These are phyloP conservation scores for Cariama cristata DNA, from an alignment of 2,113 vertebrate genomes.

Conservation along the genomic window DNA sequence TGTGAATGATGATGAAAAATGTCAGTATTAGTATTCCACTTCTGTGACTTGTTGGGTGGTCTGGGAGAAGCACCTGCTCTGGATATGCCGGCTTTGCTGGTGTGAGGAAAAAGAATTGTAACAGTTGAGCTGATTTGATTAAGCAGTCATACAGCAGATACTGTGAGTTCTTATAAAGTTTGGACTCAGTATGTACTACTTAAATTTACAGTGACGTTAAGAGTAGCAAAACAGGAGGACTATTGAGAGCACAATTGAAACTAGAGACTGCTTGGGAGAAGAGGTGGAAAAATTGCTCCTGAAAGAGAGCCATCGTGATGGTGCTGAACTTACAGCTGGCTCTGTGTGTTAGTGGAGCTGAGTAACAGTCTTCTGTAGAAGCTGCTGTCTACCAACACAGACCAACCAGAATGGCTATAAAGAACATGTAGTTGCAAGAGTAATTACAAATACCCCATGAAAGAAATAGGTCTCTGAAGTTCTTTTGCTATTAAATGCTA, in stretches of 20 bases:
- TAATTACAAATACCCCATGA: not conserved
- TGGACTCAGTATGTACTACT: not conserved
- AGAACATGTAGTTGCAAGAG: not conserved
- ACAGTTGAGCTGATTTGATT: not conserved
- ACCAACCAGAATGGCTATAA: not conserved
- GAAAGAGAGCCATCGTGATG: not conserved
- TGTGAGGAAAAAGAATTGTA: not conserved
- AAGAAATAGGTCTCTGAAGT: not conserved
- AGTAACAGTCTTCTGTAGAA: not conserved
- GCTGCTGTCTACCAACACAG: not conserved
- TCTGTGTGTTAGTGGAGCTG: not conserved
- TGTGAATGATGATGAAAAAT: not conserved
- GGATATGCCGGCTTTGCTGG: not conserved
- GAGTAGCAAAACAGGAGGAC: not conserved
- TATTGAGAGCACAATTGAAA: not conserved
- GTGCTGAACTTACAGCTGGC: not conserved
- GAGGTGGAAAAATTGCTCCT: not conserved
- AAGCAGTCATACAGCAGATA: not conserved
- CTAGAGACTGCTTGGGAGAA: not conserved
- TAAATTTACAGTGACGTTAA: not conserved
- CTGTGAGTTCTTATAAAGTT: not conserved
- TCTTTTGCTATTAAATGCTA: not conserved
- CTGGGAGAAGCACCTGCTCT: not conserved
- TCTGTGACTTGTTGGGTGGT: not conserved
- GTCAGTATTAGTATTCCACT: not conserved